Percentiles rank a stretch among this genome's conserved stretches.
phyloP scores from a whole-genome alignment of 2,113 vertebrate genomes.

The Gambusia holbrooki region DNA sequence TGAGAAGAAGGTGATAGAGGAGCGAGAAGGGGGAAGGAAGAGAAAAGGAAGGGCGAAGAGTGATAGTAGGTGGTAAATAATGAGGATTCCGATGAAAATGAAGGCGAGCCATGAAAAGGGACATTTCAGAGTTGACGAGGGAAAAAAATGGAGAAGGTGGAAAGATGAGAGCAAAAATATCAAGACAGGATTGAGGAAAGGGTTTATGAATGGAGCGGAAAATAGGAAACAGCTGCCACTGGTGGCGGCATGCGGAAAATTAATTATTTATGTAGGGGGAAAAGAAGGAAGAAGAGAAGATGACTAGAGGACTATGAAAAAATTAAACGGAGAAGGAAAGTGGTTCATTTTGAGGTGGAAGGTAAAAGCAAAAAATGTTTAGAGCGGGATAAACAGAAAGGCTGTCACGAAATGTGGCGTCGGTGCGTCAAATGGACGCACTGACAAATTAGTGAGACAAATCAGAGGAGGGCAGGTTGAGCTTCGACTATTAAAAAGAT shows the following conservation, averaged over 20 bases:
- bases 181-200: constrained; percentile 1
- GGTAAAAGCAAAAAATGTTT: neutral
- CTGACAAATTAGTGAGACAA: constrained; percentile 23
- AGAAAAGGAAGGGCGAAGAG: constrained; percentile 21
- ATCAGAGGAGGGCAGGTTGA: constrained; percentile 53
- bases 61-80: constrained; percentile 53
- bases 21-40: constrained; percentile 24
- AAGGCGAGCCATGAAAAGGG: constrained; percentile 53
- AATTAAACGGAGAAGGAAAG: constrained; percentile 20
- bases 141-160: neutral
- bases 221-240: constrained; percentile 69
- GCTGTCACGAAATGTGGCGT: constrained; percentile 35
- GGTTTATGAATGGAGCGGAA: constrained; percentile 47
- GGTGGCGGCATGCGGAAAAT: constrained; percentile 57
- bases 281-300: constrained; percentile 16
- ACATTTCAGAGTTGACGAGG: constrained; percentile 32
- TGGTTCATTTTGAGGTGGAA: constrained; percentile 24
- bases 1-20: constrained; percentile 72
- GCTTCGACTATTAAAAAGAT: constrained; percentile 36
- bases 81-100: constrained; percentile 62
- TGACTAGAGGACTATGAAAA: constrained; percentile 29
- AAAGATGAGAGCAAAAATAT: neutral
- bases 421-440: constrained; percentile 28
- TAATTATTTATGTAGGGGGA: constrained; percentile 44
- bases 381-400: constrained; percentile 23